A percentile compares a stretch with the other conserved stretches of the same genome.
phyloP scores from a whole-genome alignment of 2,797 vertebrate species.

The Bovichtus variegatus region DNA sequence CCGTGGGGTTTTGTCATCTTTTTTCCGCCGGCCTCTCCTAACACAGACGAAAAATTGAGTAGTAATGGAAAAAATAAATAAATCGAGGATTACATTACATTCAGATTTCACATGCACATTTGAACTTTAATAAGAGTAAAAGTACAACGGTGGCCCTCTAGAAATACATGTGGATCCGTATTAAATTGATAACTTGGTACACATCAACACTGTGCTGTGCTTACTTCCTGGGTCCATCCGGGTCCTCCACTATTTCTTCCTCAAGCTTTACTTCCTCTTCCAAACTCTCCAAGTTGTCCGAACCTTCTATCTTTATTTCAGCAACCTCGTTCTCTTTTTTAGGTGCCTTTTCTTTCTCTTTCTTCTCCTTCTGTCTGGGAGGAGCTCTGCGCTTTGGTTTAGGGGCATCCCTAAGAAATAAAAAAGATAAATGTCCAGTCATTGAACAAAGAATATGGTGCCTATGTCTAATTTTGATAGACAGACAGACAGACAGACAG shows the following conservation, averaged over 20 bases:
- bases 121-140: neutral
- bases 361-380: conserved; percentile 89
- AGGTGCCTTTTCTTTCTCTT: conserved; percentile 89
- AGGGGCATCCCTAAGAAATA: conserved; percentile 85
- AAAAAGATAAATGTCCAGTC: conserved; percentile 8
- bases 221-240: conserved; percentile 95
- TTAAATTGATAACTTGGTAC: neutral
- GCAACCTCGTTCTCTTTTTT: conserved; percentile 87
- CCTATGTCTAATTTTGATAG: neutral
- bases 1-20: conserved; percentile 97
- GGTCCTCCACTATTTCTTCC: conserved; percentile 89
- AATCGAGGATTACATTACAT: neutral
- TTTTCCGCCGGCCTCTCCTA: conserved; percentile 95
- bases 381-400: conserved; percentile 90
- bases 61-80: neutral
- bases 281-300: conserved; percentile 69
- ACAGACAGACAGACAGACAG: neutral
- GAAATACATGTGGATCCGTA: neutral
- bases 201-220: conserved; percentile 47
- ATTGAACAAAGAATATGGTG: neutral
- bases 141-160: neutral
- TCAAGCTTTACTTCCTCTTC: conserved; percentile 89
- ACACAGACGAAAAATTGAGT: neutral
- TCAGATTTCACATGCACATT: neutral
- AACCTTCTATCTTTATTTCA: conserved; percentile 92